Base-by-base conservation (phyloP, 2,113 vertebrate genomes). In the Chaetodon auriga region DNA sequence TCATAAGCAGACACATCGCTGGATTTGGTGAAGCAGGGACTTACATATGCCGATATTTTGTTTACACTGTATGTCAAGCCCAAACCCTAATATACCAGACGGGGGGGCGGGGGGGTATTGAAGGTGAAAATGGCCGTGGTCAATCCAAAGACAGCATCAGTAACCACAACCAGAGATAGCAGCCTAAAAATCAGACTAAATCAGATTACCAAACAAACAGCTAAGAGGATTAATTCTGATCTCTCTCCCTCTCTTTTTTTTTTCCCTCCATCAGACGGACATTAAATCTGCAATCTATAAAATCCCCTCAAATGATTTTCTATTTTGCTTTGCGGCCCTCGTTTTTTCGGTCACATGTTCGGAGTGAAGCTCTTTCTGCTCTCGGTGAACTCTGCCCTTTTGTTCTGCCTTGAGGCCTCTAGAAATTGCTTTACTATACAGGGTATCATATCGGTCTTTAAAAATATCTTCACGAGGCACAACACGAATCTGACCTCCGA, bases 151-250 rank as follows among this genome's bases (percentile, higher is more conserved):
- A 78, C 88, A 68, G 89, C 93, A 92, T 92, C 91, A 87, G 87
- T 90, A 90, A 93, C 90, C 91, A 89, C 87, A 84, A 90, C 71
- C 82, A 84, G 71, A 87, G 87, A 94, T 88, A 86, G 93, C 90
- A 80, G 82, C 89, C 83, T 78, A 91, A 94, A 93, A 94, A 90
- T 92, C 90, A 36, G 81, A 92, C 89, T 80, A 93, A 93, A 95
- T 95, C 94, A 92, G 90, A 94, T 95, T 94, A 93, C 75, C 86
- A 87, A 92, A 94, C 93, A 94, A 92, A 92, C 81, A 89, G 85
- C 81, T 91, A 93, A 94, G 92, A 94, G 86, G 93, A 94, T 95
- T 94, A 91, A 84, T 92, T 88, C 84, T 90, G 86, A 89, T 90
- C 92, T 84, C 75, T 82, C 86, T 72, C 71, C 76, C 68, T 80